Base-by-base conservation (phyloP, 2,113 vertebrate species). In the Centropus unirufus region DNA sequence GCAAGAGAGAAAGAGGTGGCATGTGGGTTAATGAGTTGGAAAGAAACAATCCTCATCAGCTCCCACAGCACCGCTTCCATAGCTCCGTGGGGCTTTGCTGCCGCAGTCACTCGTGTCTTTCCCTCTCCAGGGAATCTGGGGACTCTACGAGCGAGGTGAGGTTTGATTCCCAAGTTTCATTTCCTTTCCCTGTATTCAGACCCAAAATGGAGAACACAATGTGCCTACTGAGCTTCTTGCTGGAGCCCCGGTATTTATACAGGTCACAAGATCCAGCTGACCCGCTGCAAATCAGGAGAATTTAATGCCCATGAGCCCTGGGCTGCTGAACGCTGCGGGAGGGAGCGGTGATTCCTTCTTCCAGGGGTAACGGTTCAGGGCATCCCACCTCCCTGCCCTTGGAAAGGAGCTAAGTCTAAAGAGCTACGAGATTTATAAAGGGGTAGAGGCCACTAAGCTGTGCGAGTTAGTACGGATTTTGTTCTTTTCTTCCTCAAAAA, bases 281-380 rank as follows among this genome's bases (percentile, higher is more conserved):
- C 18, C 27, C 68, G 69, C 2, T 1, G 68, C 26, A 40, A 24
- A 63, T 15, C 21, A 39, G n/a, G 30, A 54, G n/a, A 55, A 23
- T 14, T 47, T 39, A 36, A 51, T 23, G n/a, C 49, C 62, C 14
- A 27, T 26, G 66, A 85, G 46, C 44, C 62, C 59, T 2, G 46
- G 39, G 70, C 72, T 83, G 59, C 36, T 23, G 49, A 21, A 40
- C 32, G 62, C 51, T 20, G 32, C 42, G 49, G 30, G 24, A 40
- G 26, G 11, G 39, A 75, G 27, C 27, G 3, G 3, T 4, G 36
- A 5, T 36, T 44, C 27, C 47, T 91, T 17, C 57, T 21, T 9
- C 9, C 23, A 57, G 6, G 46, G 34, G 26, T 17, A 1, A 1
- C 0, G 11, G 55, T 26, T 29, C 0, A 1, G 14, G 29, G 39